Conservation (phyloP, 2,888 invertebrate species). For the Metopia argyrocephala region DNA sequence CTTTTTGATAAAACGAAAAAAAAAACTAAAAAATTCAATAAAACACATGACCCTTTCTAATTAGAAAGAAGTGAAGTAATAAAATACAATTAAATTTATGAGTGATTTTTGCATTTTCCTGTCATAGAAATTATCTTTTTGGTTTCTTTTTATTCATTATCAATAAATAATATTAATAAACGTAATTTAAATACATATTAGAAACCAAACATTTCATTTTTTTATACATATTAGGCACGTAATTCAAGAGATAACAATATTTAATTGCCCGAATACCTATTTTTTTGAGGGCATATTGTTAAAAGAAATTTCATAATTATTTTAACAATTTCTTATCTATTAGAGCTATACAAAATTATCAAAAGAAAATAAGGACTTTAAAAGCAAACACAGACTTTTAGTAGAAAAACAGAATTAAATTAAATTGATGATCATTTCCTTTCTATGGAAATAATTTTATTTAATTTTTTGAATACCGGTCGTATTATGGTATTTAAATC, state of each 20-base stretch:
- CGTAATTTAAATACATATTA: neutral
- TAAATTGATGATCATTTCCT: too few species aligned
- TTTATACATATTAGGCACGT: neutral
- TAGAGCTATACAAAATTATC: too few species aligned
- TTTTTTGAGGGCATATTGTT: neutral
- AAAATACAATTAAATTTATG: neutral
- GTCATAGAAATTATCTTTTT: neutral
- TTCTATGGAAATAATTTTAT: too few species aligned
- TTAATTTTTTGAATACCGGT: too few species aligned
- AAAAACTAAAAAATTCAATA: conserved; percentile 52
- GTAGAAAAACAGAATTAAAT: too few species aligned
- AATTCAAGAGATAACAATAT: neutral
- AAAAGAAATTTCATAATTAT: too few species aligned
- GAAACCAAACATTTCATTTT: neutral
- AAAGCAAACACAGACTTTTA: too few species aligned
- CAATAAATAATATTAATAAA: conserved; percentile 25
- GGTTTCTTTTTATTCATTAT: conserved; percentile 19
- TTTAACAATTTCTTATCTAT: too few species aligned
- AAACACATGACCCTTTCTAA: conserved; percentile 11
- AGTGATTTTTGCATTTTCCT: neutral
- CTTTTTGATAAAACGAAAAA: neutral
- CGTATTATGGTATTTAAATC: too few species aligned
- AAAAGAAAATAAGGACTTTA: too few species aligned
- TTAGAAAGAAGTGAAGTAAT: neutral
- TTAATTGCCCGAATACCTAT: neutral